Evolutionary conservation across 2,113 vertebrate species (phyloP).

Genomic region (Pseudopodoces humilis): DNA sequence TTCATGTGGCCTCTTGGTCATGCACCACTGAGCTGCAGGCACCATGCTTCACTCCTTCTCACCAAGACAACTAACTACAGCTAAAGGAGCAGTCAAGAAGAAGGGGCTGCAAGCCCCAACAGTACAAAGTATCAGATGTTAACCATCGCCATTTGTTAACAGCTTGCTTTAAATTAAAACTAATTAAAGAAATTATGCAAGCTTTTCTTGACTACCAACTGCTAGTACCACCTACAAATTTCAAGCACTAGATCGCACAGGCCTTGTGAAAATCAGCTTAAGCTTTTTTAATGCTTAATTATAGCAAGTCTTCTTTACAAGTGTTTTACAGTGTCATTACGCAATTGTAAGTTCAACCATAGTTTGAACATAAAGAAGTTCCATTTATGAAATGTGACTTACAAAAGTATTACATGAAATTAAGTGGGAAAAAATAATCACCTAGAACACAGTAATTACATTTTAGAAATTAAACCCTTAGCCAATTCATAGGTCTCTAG

Average conservation of each 20-base stretch:
- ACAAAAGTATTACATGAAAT: not conserved
- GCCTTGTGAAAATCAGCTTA: constrained; percentile 10
- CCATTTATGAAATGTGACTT: not conserved
- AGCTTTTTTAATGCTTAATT: not conserved
- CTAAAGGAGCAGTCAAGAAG: not conserved
- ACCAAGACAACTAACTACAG: not conserved
- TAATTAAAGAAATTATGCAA: not conserved
- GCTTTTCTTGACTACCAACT: not conserved
- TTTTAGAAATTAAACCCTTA: not conserved
- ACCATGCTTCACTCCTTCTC: not conserved
- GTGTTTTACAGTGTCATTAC: not conserved
- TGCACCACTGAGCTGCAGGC: not conserved
- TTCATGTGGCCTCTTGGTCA: not conserved
- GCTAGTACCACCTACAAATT: not conserved
- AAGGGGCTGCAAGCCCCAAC: not conserved
- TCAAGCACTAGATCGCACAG: not conserved
- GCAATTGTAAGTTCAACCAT: not conserved
- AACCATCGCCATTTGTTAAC: not conserved
- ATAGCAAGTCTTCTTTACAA: not conserved
- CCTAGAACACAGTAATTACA: not conserved
- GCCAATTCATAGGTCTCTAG: not conserved
- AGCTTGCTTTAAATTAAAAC: not conserved
- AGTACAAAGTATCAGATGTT: not conserved
- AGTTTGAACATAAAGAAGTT: not conserved
- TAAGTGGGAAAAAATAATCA: not conserved